These are phyloP conservation scores for Micrasema longulum DNA, from an alignment of 1,140 invertebrate genomes.

Conservation along the genomic window DNA sequence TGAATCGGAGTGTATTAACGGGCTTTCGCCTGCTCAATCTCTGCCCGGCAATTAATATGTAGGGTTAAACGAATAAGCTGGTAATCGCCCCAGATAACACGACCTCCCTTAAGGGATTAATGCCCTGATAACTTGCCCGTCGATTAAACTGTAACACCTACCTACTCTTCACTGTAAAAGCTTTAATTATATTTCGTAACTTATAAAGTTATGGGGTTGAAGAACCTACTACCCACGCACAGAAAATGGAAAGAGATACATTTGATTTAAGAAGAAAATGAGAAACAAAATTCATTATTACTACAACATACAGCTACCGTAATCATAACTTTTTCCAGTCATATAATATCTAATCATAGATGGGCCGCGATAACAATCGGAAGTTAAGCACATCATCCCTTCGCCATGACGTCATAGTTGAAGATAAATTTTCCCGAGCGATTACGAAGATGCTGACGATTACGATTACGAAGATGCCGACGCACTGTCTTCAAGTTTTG, in stretches of 20 bases:
- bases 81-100: slow-evolving; percentile 21
- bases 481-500: too few species aligned
- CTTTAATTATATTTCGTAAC: not conserved
- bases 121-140: slow-evolving; percentile 19
- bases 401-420: too few species aligned
- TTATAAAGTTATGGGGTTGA: not conserved
- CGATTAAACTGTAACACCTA: slow-evolving; percentile 1
- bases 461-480: too few species aligned
- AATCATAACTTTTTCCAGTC: not conserved
- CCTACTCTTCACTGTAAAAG: not conserved
- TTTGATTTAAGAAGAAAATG: not conserved
- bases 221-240: not conserved
- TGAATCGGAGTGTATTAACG: slow-evolving; percentile 25
- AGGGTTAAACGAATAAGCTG: slow-evolving; percentile 28
- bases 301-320: not conserved
- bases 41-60: slow-evolving; percentile 25
- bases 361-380: too few species aligned
- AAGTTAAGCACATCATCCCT: too few species aligned
- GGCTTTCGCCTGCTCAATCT: slow-evolving; percentile 13
- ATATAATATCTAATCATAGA: too few species aligned
- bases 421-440: too few species aligned
- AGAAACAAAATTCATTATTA: not conserved
- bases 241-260: not conserved
- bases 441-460: too few species aligned
- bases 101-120: not conserved